Percentiles rank a stretch among this genome's conserved stretches.
Conservation (phyloP, 1,140 invertebrate species). For the Proales similis region DNA sequence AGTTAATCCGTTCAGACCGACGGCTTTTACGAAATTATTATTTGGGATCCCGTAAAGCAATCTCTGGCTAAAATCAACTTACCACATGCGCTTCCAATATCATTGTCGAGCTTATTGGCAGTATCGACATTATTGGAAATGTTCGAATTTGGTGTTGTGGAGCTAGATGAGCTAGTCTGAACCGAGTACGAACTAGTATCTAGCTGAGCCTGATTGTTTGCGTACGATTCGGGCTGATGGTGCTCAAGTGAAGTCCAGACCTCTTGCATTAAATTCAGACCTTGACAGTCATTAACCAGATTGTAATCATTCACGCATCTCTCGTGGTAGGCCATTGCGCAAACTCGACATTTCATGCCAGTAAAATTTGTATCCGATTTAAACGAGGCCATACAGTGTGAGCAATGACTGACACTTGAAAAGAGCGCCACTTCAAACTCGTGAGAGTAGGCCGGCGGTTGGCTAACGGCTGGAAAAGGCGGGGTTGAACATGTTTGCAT, state of each 20-base stretch:
- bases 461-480: conserved; percentile 14
- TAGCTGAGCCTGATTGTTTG: background rate
- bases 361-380: conserved; percentile 15
- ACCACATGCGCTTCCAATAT: conserved; percentile 35
- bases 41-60: conserved; percentile 2
- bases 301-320: conserved; percentile 18
- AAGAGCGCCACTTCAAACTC: conserved; percentile 17
- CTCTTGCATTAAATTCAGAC: background rate
- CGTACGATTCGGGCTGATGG: background rate
- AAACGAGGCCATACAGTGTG: background rate
- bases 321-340: conserved; percentile 16
- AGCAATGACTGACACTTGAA: conserved; percentile 2
- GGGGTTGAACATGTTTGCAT: conserved; percentile 30
- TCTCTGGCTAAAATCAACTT: conserved; percentile 19
- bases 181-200: conserved; percentile 13
- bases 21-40: background rate
- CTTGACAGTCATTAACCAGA: background rate
- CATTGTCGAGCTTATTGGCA: conserved; percentile 1
- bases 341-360: conserved; percentile 10
- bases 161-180: conserved; percentile 29
- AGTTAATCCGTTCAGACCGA: background rate
- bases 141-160: conserved; percentile 34
- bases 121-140: conserved; percentile 8
- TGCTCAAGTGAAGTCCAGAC: background rate
- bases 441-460: background rate